These are phyloP conservation scores for Parasteatoda lunata DNA, from an alignment of 2,888 invertebrate genomes.

Conservation along the genomic window DNA sequence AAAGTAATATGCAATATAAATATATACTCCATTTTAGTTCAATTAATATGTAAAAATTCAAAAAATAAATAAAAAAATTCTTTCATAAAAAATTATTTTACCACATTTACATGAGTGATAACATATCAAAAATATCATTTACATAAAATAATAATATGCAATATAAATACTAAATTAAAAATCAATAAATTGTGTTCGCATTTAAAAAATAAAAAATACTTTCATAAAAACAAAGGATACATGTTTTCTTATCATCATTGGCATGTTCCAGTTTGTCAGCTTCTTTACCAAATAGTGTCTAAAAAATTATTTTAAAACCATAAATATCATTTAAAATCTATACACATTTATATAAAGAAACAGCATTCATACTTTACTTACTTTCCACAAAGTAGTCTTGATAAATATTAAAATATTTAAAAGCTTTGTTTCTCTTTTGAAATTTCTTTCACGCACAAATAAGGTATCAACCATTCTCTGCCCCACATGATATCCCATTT, in stretches of 20 bases:
- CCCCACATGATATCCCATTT: constrained; percentile 96
- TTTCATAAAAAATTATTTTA: no score
- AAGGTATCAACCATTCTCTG: constrained; percentile 93
- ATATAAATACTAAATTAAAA: no score
- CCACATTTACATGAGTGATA: no score
- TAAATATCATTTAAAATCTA: neutral
- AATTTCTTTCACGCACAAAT: constrained; percentile 92
- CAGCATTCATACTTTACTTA: neutral
- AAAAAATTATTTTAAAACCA: constrained; percentile 72
- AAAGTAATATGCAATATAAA: no score
- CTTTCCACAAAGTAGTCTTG: constrained; percentile 86
- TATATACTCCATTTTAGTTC: no score
- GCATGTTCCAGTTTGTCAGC: constrained; percentile 99
- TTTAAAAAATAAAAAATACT: no score
- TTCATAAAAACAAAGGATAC: constrained; percentile 74
- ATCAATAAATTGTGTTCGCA: no score
- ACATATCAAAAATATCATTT: no score
- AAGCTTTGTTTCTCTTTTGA: constrained; percentile 95
- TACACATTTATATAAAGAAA: neutral
- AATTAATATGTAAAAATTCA: no score
- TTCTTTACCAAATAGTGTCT: constrained; percentile 96
- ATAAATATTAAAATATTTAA: constrained; percentile 95
- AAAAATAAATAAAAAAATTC: no score
- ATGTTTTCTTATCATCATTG: constrained; percentile 97
- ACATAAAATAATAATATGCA: no score